A percentile compares a stretch with the other conserved stretches of the same genome.
phyloP scores from a whole-genome alignment of 2,888 invertebrate genomes.

The Caenorhabditis sinica region DNA sequence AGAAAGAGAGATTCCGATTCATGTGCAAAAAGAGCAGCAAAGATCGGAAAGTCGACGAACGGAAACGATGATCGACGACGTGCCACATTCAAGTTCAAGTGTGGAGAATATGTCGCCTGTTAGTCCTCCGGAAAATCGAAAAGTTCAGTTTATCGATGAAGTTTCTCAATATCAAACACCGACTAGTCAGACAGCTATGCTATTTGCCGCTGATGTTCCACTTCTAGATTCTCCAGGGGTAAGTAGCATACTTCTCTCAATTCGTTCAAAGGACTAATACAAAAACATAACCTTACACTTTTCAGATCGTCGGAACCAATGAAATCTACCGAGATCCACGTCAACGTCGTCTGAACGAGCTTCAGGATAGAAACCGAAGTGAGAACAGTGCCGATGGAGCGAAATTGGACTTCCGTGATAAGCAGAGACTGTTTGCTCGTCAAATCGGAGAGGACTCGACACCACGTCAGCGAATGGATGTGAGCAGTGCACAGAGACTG shows the following conservation, averaged over 20 bases:
- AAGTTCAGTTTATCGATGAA: slow-evolving; percentile 76
- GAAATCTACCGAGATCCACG: slow-evolving; percentile 91
- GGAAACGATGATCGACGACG: slow-evolving; percentile 77
- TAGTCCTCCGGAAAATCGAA: slow-evolving; percentile 66
- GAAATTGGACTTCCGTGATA: slow-evolving; percentile 96
- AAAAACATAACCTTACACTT: neutral
- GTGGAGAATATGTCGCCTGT: slow-evolving; percentile 70
- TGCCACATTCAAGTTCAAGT: slow-evolving; percentile 66
- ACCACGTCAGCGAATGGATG: slow-evolving; percentile 67
- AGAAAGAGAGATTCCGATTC: slow-evolving; percentile 55
- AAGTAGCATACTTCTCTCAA: neutral
- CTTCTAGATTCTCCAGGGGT: slow-evolving; percentile 66
- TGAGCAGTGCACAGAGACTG: slow-evolving; percentile 70
- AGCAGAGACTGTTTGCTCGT: slow-evolving; percentile 99
- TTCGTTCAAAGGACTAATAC: too few species aligned
- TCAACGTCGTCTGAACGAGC: slow-evolving; percentile 86
- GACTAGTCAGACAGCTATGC: slow-evolving; percentile 23
- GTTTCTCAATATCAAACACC: slow-evolving; percentile 49
- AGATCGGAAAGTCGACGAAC: slow-evolving; percentile 33
- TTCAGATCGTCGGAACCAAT: slow-evolving; percentile 94
- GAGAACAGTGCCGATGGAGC: slow-evolving; percentile 85
- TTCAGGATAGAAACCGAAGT: slow-evolving; percentile 63
- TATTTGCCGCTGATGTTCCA: slow-evolving; percentile 60
- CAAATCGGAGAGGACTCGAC: slow-evolving; percentile 90
- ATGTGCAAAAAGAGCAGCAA: slow-evolving; percentile 39